Base-by-base conservation (phyloP, 37 sponge, comb jelly and placozoan genomes). In the Oopsacas minuta region DNA sequence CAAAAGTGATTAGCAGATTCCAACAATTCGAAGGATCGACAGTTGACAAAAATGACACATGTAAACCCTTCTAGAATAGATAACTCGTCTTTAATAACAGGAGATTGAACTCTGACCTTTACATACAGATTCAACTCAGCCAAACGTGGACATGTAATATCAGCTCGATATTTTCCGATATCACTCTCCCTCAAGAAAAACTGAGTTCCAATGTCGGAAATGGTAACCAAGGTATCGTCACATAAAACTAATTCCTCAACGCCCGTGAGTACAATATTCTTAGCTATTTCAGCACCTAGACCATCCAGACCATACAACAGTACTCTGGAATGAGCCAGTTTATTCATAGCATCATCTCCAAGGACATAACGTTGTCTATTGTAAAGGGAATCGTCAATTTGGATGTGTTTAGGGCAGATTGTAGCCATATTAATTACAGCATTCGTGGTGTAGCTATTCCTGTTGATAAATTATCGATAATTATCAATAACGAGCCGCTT, bases 91-190 rank as follows among this genome's bases (percentile, higher is more conserved):
- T 34, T 25, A 7, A 61, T 32, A 61, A 32, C 1, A 20, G 75
- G 28, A 61, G 32, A 85, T 22, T 84, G 88, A 0, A 53, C 82
- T 12, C 53, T 82, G 30, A 94, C 93, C 38, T 88, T 87, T 28
- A 97, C 99, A 75, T 97, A 97, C 12, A 92, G 93, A 84, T 97
- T 97, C 17, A 97, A 87, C 81, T 97, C 99, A 28, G 89, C 90
- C 0, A 97, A 82, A 0, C 90, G 84, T 0, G 86, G 32, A n/a
- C 53, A 82, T 53, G 89, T 84, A 0, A 93, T 94, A 17, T 83
- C 89, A 37, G 92, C 94, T 61, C 97, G 89, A 87, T 38, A 22
- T 37, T 39, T 83, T 34, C 84, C 38, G 30, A 93, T 85, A 36
- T 94, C 95, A 0, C 52, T 82, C 46, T 91, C 88, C 38, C 92